Evolutionary conservation across 2,888 invertebrate genomes (phyloP), one percentile per base, ranked within the genome.

Genomic region (Cryptosula pallasiana): DNA sequence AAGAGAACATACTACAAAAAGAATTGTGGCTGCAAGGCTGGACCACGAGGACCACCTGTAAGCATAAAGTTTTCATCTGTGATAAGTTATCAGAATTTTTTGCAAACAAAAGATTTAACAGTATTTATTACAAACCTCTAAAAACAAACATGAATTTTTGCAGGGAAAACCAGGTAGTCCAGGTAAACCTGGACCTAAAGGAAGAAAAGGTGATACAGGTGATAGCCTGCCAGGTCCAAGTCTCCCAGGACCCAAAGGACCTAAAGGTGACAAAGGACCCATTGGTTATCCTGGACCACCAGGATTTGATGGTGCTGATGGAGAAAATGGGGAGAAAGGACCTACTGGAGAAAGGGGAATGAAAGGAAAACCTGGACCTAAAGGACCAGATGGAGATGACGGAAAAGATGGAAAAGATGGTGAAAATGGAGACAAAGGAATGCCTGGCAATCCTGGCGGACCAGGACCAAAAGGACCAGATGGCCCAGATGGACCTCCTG

Each of bases 241-340:
- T 23, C 27, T n/a, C 35, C 74, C 36, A 55, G 73, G 73, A 55
- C n/a, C n/a, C n/a, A 69, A 58, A 35, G 73, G 73, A 73, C 9
- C 27, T 32, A 63, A 63, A 29, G 63, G 63, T 5, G 27, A 9
- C 16, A 35, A 2, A 71, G 32, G 63, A 13, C 16, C 2, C 32
- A 32, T 25, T 13, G 63, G 63, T 29, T 1, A 25, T 63, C 13
- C 13, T 3, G 72, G 72, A 23, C 71, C 70, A n/a, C 13, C 32
- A 54, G 73, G 73, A 16, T 9, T n/a, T 29, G 32, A 27, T 55
- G 73, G 73, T 34, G 27, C 20, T 1, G 71, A 72, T 29, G 73
- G 73, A 23, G 25, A 34, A 9, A 69, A 35, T 16, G 73, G 73
- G 2, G 29, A 36, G 1, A 70, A 35, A 29, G 73, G 73, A 3